Percentiles rank a stretch among this genome's conserved stretches.
These are phyloP conservation scores for Tretioscincus oriximinensis DNA, from an alignment of 2,113 vertebrate genomes.

Conservation along the genomic window DNA sequence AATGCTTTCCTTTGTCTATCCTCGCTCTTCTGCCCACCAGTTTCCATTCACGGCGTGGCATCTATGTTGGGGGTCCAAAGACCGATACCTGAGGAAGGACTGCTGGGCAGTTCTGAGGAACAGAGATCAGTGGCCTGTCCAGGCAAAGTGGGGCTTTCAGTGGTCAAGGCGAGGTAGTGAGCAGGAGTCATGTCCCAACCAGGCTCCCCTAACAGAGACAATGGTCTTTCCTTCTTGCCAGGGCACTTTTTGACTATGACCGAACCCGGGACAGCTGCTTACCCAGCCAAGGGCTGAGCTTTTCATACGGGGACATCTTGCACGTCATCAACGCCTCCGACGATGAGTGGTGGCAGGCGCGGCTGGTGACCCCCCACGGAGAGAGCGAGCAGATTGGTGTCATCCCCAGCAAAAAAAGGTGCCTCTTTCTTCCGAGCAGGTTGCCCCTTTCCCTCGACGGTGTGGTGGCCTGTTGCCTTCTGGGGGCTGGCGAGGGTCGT, in stretches of 20 bases:
- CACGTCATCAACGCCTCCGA: constrained; percentile 98
- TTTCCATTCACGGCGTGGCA: neutral
- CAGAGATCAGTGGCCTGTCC: neutral
- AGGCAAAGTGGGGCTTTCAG: rapidly evolving
- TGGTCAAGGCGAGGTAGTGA: too few relatives aligned
- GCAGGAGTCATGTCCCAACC: too few relatives aligned
- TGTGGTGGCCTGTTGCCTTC: neutral
- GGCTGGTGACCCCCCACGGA: constrained; percentile 92
- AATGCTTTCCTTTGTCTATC: too few relatives aligned
- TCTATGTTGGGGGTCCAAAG: neutral
- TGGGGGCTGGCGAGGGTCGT: neutral
- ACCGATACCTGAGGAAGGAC: neutral
- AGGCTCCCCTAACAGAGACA: neutral
- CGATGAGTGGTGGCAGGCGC: constrained; percentile 98
- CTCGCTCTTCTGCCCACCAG: too few relatives aligned
- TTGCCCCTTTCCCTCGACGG: neutral
- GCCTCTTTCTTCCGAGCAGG: neutral
- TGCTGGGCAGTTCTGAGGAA: neutral
- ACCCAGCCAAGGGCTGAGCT: constrained; percentile 97
- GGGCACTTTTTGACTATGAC: constrained; percentile 98
- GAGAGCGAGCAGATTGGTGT: constrained; percentile 98
- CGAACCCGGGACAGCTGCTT: constrained; percentile 96
- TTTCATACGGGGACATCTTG: constrained; percentile 95
- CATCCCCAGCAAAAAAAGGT: constrained; percentile 99
- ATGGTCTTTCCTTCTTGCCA: constrained; percentile 44